Percentiles rank a stretch among this genome's conserved stretches.
Conservation (phyloP, 2,797 vertebrate species). For the Monodelphis domestica region DNA sequence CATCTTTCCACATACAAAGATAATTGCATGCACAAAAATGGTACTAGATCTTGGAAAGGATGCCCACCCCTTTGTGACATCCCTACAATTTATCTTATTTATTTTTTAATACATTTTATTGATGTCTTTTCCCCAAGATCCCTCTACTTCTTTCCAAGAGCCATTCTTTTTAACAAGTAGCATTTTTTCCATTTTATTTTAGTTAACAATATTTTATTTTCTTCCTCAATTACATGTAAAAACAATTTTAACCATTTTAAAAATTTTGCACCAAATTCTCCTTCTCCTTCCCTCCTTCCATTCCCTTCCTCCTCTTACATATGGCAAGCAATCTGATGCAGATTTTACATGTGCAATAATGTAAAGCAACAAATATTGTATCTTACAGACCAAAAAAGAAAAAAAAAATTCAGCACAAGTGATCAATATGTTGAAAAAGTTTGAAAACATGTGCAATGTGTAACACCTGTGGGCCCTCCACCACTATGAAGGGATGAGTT, state of each 20-base stretch:
- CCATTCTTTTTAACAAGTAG: not conserved
- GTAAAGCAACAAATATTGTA: no score
- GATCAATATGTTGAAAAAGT: not conserved
- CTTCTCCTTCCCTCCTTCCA: no score
- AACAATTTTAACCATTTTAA: no score
- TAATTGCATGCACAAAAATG: conserved; percentile 17
- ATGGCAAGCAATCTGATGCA: no score
- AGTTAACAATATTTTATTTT: no score
- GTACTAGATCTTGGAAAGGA: not conserved
- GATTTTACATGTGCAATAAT: no score
- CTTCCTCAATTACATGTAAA: no score
- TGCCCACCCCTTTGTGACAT: not conserved
- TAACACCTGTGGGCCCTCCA: not conserved
- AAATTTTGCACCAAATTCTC: no score
- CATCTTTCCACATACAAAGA: not conserved
- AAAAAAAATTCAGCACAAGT: not conserved
- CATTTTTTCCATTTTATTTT: no score
- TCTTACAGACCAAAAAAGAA: not conserved
- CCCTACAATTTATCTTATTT: not conserved
- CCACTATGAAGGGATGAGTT: not conserved
- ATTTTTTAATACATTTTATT: not conserved
- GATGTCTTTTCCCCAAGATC: not conserved
- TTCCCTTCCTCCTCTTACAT: no score
- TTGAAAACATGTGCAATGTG: not conserved
- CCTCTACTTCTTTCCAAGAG: not conserved